phyloP scores from a whole-genome alignment of 2,888 invertebrate species.

The Cotesia congregata region DNA sequence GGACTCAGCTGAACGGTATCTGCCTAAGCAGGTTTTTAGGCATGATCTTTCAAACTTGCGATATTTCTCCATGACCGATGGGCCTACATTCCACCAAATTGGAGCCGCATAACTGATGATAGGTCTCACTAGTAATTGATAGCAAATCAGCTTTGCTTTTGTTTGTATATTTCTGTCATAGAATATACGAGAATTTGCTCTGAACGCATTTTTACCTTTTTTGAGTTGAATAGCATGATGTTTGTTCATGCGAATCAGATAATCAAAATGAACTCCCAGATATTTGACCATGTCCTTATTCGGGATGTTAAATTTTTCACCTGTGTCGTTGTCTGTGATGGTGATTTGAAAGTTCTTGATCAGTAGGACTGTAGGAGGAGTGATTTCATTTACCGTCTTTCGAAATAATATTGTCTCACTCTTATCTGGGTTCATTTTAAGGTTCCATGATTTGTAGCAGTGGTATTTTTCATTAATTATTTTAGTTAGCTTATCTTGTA shows the following conservation, averaged over 20 bases:
- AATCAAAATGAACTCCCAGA: not conserved
- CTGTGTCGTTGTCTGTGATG: not conserved
- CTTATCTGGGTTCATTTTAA: constrained; percentile 11
- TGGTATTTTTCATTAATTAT: not conserved
- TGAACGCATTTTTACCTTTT: not conserved
- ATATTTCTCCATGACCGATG: not conserved
- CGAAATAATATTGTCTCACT: not conserved
- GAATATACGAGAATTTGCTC: not conserved
- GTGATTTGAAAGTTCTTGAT: not conserved
- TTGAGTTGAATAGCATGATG: not conserved
- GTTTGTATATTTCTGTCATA: not conserved
- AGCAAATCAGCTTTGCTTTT: not conserved
- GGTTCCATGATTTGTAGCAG: not conserved
- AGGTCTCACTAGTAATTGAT: not conserved
- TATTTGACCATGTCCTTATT: not conserved
- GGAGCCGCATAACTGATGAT: not conserved
- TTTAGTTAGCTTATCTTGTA: not conserved
- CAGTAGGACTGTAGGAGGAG: not conserved
- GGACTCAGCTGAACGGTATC: not conserved
- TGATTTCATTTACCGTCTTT: not conserved
- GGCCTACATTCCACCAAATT: not conserved
- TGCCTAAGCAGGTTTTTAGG: not conserved
- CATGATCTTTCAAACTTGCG: not conserved
- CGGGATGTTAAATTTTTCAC: not conserved
- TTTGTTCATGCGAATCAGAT: not conserved